phyloP scores from a whole-genome alignment of 2,797 vertebrate species.

The Hyperoplus immaculatus region DNA sequence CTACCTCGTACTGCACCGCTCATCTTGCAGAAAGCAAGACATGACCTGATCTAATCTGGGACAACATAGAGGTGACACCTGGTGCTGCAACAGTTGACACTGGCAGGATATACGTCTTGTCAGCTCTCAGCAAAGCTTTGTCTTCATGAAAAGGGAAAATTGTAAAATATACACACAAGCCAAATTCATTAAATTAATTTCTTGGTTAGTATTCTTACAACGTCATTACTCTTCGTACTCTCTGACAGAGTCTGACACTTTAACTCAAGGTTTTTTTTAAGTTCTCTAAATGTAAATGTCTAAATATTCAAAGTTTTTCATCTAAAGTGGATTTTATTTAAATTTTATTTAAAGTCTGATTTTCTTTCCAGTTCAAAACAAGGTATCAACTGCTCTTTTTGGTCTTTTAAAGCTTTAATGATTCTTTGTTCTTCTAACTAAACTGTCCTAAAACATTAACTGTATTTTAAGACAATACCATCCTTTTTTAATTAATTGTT shows the following conservation, averaged over 20 bases:
- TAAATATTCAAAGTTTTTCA: constrained; percentile 65
- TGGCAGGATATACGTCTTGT: constrained; percentile 15
- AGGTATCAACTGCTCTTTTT: constrained; percentile 23
- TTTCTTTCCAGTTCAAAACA: constrained; percentile 43
- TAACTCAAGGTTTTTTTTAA: constrained; percentile 43
- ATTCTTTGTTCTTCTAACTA: constrained; percentile 64
- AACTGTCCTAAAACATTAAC: constrained; percentile 65
- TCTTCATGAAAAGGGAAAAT: constrained; percentile 70
- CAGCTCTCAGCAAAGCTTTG: constrained; percentile 37
- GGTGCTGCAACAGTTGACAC: constrained; percentile 65
- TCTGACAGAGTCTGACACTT: constrained; percentile 46
- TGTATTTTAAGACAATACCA: constrained; percentile 55
- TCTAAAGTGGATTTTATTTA: constrained; percentile 72
- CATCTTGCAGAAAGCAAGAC: constrained; percentile 85
- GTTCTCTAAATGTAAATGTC: constrained; percentile 62
- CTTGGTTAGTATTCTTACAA: constrained; percentile 46
- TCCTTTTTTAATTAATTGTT: constrained; percentile 67
- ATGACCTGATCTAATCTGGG: constrained; percentile 78
- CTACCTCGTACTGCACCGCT: constrained; percentile 88
- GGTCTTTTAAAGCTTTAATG: constrained; percentile 36
- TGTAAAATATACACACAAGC: constrained; percentile 43
- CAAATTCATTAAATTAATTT: constrained; percentile 63
- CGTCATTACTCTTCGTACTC: constrained; percentile 58
- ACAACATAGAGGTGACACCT: constrained; percentile 57
- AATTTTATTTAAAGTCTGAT: constrained; percentile 78